phyloP scores from a whole-genome alignment of 1,140 invertebrate species.

The Frieseomelitta varia region DNA sequence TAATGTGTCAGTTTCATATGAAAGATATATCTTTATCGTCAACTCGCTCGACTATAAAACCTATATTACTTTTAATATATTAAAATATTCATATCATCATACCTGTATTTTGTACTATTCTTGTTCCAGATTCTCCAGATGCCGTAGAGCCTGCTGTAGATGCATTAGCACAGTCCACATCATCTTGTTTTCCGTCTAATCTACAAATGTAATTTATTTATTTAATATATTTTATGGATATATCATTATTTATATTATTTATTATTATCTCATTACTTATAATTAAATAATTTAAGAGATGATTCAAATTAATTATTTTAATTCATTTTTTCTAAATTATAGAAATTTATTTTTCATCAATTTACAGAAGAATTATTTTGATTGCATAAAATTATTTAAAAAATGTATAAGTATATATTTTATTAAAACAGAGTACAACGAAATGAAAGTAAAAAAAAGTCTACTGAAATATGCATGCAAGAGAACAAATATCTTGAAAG shows the following conservation, averaged over 20 bases:
- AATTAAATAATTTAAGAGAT: background rate
- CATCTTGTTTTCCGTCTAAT: constrained; percentile 81
- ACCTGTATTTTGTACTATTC: constrained; percentile 80
- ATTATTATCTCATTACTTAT: background rate
- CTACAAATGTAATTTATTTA: constrained; percentile 65
- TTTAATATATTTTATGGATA: background rate
- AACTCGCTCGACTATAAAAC: constrained; percentile 54
- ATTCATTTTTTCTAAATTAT: background rate
- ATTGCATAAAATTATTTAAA: background rate
- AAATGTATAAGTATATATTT: background rate
- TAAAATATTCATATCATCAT: constrained; percentile 53
- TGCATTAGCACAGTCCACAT: constrained; percentile 76
- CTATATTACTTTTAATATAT: constrained; percentile 27
- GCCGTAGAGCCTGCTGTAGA: constrained; percentile 73
- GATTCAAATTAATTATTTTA: background rate
- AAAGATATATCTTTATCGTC: constrained; percentile 68
- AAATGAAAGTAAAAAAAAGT: background rate
- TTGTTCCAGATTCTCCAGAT: constrained; percentile 57
- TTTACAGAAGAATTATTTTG: too few relatives aligned
- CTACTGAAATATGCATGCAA: background rate
- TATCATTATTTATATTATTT: too few relatives aligned
- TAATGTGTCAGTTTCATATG: constrained; percentile 33
- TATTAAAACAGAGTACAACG: background rate
- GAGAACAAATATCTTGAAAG: background rate
- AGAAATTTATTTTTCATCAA: background rate